Conservation (phyloP, 1,140 invertebrate genomes). For the Megalopta genalis region DNA sequence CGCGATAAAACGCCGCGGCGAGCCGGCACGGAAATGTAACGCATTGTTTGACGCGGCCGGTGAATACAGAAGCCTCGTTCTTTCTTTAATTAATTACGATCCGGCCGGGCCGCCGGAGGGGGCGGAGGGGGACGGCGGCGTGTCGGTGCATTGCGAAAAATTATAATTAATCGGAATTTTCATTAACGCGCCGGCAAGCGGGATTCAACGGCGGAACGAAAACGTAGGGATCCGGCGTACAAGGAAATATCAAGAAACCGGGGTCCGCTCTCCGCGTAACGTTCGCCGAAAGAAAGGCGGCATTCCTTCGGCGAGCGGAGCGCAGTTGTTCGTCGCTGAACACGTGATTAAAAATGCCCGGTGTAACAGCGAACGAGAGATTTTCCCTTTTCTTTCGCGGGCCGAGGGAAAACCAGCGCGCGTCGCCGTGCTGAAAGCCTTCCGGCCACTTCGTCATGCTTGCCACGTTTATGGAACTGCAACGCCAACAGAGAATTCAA, state of each 20-base stretch:
- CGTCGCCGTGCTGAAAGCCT: not conserved
- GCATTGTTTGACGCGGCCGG: conserved; percentile 13
- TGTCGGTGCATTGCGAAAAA: conserved; percentile 28
- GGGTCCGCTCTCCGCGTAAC: not conserved
- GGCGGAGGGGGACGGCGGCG: not conserved
- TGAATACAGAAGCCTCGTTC: conserved; percentile 8
- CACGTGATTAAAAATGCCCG: not conserved
- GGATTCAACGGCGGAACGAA: conserved; percentile 13
- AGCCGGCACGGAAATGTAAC: conserved; percentile 2
- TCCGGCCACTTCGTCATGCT: conserved; percentile 7
- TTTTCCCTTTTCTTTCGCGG: not conserved
- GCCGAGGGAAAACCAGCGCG: no score
- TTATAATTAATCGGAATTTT: conserved; percentile 43
- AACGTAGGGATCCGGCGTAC: not conserved
- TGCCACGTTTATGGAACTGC: conserved; percentile 28
- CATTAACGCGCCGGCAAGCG: conserved; percentile 10
- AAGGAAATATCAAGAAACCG: conserved; percentile 3
- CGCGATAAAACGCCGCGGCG: not conserved
- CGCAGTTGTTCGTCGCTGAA: not conserved
- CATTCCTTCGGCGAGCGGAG: not conserved
- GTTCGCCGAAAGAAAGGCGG: conserved; percentile 1
- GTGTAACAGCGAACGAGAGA: not conserved
- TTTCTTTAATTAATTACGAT: conserved; percentile 42
- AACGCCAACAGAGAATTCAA: conserved; percentile 12
- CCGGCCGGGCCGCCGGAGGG: not conserved